Evolutionary conservation across 2,888 invertebrate species (phyloP).

Genomic region (Chrysomela aeneicollis): DNA sequence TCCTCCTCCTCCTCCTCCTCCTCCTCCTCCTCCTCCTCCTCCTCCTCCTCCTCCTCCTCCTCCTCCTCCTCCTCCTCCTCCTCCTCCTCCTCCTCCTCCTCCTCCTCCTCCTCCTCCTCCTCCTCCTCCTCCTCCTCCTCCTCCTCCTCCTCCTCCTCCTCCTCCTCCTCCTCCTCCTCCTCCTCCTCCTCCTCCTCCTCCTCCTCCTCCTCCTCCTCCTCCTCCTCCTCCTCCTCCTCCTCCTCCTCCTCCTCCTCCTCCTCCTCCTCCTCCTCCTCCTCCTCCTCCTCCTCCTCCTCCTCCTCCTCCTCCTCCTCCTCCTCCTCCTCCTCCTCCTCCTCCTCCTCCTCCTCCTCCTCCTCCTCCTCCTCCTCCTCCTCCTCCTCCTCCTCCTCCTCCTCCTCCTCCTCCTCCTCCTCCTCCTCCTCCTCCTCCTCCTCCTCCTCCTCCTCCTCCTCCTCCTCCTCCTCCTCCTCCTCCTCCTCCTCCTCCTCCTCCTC

Average conservation of each 20-base stretch:
- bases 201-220: conserved; percentile 15
- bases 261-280: conserved; percentile 11
- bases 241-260: conserved; percentile 10
- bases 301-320: background rate
- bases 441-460: conserved; percentile 15
- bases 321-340: background rate
- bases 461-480: conserved; percentile 13
- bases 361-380: conserved; percentile 13
- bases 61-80: conserved; percentile 1
- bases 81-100: conserved; percentile 13
- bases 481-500: background rate
- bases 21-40: conserved; percentile 14
- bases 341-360: conserved; percentile 4
- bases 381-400: conserved; percentile 10
- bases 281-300: conserved; percentile 8
- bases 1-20: conserved; percentile 10
- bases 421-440: conserved; percentile 6
- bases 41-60: conserved; percentile 8
- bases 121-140: background rate
- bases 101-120: conserved; percentile 2
- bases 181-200: conserved; percentile 7
- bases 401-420: conserved; percentile 10
- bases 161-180: background rate
- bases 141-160: background rate
- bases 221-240: background rate